Evolutionary conservation across 2,113 vertebrate species (phyloP), one percentile per base, ranked within the genome.

Genomic region (Crotalus helleri): DNA sequence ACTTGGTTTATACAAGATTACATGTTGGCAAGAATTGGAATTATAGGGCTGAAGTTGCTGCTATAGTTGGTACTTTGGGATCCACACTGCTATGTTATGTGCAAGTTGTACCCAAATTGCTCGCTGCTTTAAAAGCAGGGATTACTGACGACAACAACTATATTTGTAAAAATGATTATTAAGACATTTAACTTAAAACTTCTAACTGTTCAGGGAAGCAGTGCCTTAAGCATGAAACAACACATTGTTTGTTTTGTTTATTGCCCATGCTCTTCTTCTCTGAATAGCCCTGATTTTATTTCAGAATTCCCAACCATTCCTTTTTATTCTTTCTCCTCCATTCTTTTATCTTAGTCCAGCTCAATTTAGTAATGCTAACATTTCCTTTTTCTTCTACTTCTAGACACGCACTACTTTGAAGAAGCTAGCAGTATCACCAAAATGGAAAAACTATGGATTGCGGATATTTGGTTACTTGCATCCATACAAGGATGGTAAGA

Each of bases 381-480:
- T 92, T 4, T 53, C 69, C n/a, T 92, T 85, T 87, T 89, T 13
- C 39, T 94, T 61, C 23, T 21, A 0, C 69, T 90, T 95, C 55
- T 95, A 99, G 99, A 97, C 96, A 23, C 98, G 99, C 91, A 98
- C 97, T 13, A 99, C 97, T 0, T 96, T 99, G 91, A 97, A 97
- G 96, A 99, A 99, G 95, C 95, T 99, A 96, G 99, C 99, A 0
- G 97, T 99, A 53, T 97, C 98, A 29, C 99, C 99, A 58, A 98
- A 97, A 91, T 99, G 99, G 99, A 99, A 97, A 89, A 98, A 99
- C 96, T 99, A 99, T 0, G 99, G 99, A 12, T 98, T 99, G 91
- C 97, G 99, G 87, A 98, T 99, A 95, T 99, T 99, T 96, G 99
- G 99, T 93, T 99, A 99, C 95, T 94, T 99, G 92, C 99, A 99